These are phyloP conservation scores for Sebastes steindachneri DNA, from an alignment of 2,797 vertebrate species.

Conservation along the genomic window DNA sequence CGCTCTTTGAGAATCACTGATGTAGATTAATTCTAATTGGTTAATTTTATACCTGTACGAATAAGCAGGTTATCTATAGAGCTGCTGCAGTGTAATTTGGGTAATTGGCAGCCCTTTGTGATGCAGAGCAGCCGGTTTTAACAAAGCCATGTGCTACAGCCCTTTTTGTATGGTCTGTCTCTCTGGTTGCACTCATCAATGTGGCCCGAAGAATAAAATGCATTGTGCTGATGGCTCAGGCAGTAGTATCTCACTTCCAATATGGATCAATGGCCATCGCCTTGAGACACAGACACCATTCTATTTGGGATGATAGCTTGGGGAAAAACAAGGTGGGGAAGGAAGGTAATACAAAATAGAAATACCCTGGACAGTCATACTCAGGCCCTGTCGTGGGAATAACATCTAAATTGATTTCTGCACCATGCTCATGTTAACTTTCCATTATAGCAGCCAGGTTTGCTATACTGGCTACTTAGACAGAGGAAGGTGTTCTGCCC, in stretches of 20 bases:
- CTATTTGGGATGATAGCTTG: constrained; percentile 77
- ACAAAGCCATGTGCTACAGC: not conserved
- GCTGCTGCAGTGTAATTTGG: not conserved
- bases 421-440: constrained; percentile 70
- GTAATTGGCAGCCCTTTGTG: not conserved
- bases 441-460: constrained; percentile 45
- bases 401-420: constrained; percentile 78
- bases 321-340: constrained; percentile 68
- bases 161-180: constrained; percentile 20
- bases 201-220: constrained; percentile 52
- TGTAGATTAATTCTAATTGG: not conserved
- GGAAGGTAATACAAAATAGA: constrained; percentile 77
- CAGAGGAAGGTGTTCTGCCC: constrained; percentile 21
- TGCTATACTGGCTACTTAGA: constrained; percentile 37
- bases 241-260: constrained; percentile 69
- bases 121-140: not conserved
- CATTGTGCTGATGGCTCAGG: constrained; percentile 56
- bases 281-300: constrained; percentile 78
- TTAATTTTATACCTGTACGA: not conserved
- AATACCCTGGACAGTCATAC: constrained; percentile 65
- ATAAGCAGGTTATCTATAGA: not conserved
- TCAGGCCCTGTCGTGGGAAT: constrained; percentile 62
- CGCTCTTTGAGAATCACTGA: too few relatives aligned
- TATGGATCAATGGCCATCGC: constrained; percentile 77
- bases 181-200: constrained; percentile 41